Base-by-base conservation (phyloP, 2,797 vertebrate genomes). In the Sparus aurata region DNA sequence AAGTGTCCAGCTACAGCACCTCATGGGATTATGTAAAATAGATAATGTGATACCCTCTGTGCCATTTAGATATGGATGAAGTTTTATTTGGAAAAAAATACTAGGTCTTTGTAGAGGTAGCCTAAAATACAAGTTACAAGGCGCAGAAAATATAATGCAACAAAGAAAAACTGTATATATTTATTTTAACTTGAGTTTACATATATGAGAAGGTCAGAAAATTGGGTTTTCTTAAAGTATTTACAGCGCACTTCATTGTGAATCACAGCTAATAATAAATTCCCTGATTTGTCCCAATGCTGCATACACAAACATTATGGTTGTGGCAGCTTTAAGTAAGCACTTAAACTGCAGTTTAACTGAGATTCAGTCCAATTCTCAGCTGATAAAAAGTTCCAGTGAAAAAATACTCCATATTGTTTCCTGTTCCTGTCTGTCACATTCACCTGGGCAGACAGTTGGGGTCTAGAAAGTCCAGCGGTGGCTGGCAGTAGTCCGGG, bases 391-490 rank as follows among this genome's bases (percentile, higher is more conserved):
- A 61, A 4, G 18, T 43, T 72, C 30, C 61, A 70, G 13, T 41
- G 12, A 59, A 69, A 70, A 41, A 67, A 73, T 25, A 49, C n/a
- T 43, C 30, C 12, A 41, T 52, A 18, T 57, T 30, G 82, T 54
- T 70, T 62, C 20, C 30, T 68, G 46, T 17, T 76, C 38, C 64
- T 60, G 41, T 76, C 46, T 77, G 71, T 77, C 73, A 64, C 54
- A 61, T 1, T 77, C 88, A 95, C 95, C 95, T 94, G 73, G 94
- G 93, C 75, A 95, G 88, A 79, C 89, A 95, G 91, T 89, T 94
- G 53, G 93, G 89, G 88, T 95, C 93, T 57, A 95, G 91, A 84
- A 95, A 95, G 85, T 94, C 93, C 85, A 95, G 90, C 5, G 92
- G 93, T 0, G 94, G 93, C 67, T 94, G 93, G 79, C 87, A 93